Conservation (phyloP, 30 jellyfish, hydroid and myxozoan species). For the Euphysa ruthae region DNA sequence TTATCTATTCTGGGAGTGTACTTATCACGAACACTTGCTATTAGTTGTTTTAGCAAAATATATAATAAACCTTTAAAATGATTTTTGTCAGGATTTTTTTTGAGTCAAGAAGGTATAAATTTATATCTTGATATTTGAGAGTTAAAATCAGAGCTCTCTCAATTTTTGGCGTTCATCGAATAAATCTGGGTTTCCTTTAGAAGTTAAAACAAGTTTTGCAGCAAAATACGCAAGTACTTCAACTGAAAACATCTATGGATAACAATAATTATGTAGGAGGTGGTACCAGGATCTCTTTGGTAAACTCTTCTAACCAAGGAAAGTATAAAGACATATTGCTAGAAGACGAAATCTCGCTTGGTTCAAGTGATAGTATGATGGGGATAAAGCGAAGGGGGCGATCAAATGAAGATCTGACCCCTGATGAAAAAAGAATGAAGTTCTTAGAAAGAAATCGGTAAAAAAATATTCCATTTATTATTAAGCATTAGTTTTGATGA, state of each 20-base stretch:
- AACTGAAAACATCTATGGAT: neutral
- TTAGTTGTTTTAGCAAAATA: no score
- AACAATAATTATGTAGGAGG: neutral
- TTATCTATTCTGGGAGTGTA: no score
- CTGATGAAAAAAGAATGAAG: slow-evolving; percentile 75
- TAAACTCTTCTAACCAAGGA: slow-evolving; percentile 6
- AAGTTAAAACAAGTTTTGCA: slow-evolving; percentile 16
- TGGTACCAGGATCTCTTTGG: neutral
- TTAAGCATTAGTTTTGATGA: no score
- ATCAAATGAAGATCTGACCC: slow-evolving; percentile 69
- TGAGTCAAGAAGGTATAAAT: neutral
- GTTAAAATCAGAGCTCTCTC: neutral
- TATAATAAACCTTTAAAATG: no score
- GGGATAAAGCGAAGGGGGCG: slow-evolving; percentile 4
- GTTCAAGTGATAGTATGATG: neutral
- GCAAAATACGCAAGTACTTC: neutral
- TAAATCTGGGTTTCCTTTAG: neutral
- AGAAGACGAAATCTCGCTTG: slow-evolving; percentile 13
- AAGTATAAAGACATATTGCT: slow-evolving; percentile 24
- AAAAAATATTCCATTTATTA: no score
- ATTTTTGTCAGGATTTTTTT: no score
- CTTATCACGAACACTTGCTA: no score
- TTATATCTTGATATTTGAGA: neutral
- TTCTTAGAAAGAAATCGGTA: slow-evolving; percentile 87
- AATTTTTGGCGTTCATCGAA: no score